Evolutionary conservation across 2,113 vertebrate genomes (phyloP).

Genomic region (Dunckerocampus dactyliophorus): DNA sequence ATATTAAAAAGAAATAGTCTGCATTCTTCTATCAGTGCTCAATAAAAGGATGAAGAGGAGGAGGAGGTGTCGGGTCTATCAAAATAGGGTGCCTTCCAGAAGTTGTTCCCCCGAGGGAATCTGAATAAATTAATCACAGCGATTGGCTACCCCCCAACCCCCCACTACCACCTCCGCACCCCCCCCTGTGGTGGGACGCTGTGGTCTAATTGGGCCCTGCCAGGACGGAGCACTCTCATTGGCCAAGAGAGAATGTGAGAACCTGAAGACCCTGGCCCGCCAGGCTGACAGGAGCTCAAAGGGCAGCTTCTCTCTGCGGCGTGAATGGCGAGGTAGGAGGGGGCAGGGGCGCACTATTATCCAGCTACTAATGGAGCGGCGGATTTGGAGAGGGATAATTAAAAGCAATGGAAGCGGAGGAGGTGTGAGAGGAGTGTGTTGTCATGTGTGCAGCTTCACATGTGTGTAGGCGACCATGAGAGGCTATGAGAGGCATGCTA

Average conservation of each 20-base stretch:
- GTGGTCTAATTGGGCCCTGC: slow-evolving; percentile 66
- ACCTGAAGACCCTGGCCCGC: slow-evolving; percentile 78
- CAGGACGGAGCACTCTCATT: slow-evolving; percentile 64
- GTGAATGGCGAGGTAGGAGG: slow-evolving; percentile 56
- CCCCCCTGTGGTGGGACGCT: slow-evolving; percentile 62
- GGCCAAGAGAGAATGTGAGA: slow-evolving; percentile 79
- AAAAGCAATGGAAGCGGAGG: slow-evolving; percentile 64
- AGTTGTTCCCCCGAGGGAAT: slow-evolving; percentile 67
- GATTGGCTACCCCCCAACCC: slow-evolving; percentile 74
- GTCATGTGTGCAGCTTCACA: slow-evolving; percentile 45
- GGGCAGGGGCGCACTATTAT: slow-evolving; percentile 60
- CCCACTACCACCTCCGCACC: neutral
- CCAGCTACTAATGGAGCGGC: slow-evolving; percentile 64
- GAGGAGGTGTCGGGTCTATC: slow-evolving; percentile 21
- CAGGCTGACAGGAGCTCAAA: slow-evolving; percentile 79
- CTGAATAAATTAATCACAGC: slow-evolving; percentile 85
- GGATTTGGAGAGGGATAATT: slow-evolving; percentile 77
- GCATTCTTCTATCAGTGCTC: slow-evolving; percentile 82
- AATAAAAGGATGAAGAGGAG: slow-evolving; percentile 71
- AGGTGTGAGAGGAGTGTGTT: slow-evolving; percentile 18
- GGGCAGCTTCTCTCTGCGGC: slow-evolving; percentile 67
- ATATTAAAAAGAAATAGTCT: slow-evolving; percentile 79
- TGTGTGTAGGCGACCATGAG: slow-evolving; percentile 43
- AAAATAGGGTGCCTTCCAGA: slow-evolving; percentile 69
- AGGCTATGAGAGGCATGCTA: slow-evolving; percentile 39